Conservation (phyloP, 2,113 vertebrate genomes). For the Blennius ocellaris region DNA sequence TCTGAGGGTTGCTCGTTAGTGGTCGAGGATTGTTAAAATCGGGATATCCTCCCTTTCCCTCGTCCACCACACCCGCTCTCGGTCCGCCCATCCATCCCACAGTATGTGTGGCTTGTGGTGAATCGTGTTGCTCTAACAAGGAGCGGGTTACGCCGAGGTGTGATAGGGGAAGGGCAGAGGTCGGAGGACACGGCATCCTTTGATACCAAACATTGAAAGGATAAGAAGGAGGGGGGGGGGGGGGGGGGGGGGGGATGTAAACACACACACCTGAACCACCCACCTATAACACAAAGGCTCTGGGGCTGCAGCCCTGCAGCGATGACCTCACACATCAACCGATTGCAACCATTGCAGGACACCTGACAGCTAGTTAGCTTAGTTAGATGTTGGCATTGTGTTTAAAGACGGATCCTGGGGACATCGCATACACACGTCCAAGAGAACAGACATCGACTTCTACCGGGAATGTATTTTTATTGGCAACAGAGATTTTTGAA, state of each 20-base stretch:
- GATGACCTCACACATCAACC: conserved; percentile 40
- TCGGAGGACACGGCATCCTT: conserved; percentile 42
- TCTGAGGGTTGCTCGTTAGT: conserved; percentile 69
- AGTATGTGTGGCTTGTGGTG: conserved; percentile 3
- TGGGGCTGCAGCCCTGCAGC: conserved; percentile 9
- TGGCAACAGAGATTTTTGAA: too few species aligned
- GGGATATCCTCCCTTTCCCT: conserved; percentile 26
- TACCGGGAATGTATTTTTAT: neutral
- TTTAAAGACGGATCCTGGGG: conserved; percentile 1
- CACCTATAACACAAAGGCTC: conserved; percentile 37
- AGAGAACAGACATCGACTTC: conserved; percentile 5
- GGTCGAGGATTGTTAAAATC: conserved; percentile 38
- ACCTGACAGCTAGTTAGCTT: conserved; percentile 39
- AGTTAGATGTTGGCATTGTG: conserved; percentile 53
- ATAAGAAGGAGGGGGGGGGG: neutral
- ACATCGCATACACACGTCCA: neutral
- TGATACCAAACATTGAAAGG: conserved; percentile 28
- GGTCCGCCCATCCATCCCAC: conserved; percentile 20
- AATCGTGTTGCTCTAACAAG: conserved; percentile 47
- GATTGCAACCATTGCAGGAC: conserved; percentile 43
- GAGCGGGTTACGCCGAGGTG: conserved; percentile 10
- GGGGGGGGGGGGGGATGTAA: too few species aligned
- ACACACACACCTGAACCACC: conserved; percentile 22
- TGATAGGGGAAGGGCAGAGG: conserved; percentile 35
- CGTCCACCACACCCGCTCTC: conserved; percentile 20